Evolutionary conservation across 2,113 vertebrate species (phyloP).

Genomic region (Empidonax traillii): DNA sequence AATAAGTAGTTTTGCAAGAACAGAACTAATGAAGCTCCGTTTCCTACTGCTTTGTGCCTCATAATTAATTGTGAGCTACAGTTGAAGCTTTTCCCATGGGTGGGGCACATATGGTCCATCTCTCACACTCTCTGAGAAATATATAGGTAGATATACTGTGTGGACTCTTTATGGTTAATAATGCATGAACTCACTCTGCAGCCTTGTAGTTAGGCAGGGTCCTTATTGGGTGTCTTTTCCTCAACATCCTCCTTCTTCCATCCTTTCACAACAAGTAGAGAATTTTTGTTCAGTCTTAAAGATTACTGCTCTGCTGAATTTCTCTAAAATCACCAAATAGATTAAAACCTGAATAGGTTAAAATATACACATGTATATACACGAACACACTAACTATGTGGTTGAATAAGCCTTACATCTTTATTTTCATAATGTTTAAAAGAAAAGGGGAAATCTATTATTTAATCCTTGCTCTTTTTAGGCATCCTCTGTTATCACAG

Average conservation of each 20-base stretch:
- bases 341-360: neutral
- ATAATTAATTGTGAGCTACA: slow-evolving; percentile 51
- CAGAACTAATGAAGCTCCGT: neutral
- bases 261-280: neutral
- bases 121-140: slow-evolving; percentile 27
- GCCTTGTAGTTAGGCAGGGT: neutral
- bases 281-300: neutral
- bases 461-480: neutral
- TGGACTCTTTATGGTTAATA: slow-evolving; percentile 40
- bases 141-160: slow-evolving; percentile 5
- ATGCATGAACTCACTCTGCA: slow-evolving; percentile 31
- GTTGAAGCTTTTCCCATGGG: slow-evolving; percentile 31
- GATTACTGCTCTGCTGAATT: neutral
- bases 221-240: neutral
- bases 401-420: neutral
- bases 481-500: neutral
- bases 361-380: neutral
- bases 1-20: slow-evolving; percentile 17
- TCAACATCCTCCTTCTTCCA: neutral
- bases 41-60: slow-evolving; percentile 22
- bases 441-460: neutral
- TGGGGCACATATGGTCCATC: slow-evolving; percentile 45
- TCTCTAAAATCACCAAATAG: neutral
- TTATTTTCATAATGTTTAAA: neutral
- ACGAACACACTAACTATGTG: neutral